Evolutionary conservation across 2,113 vertebrate genomes (phyloP).

Genomic region (Hippocampus guttulatus): DNA sequence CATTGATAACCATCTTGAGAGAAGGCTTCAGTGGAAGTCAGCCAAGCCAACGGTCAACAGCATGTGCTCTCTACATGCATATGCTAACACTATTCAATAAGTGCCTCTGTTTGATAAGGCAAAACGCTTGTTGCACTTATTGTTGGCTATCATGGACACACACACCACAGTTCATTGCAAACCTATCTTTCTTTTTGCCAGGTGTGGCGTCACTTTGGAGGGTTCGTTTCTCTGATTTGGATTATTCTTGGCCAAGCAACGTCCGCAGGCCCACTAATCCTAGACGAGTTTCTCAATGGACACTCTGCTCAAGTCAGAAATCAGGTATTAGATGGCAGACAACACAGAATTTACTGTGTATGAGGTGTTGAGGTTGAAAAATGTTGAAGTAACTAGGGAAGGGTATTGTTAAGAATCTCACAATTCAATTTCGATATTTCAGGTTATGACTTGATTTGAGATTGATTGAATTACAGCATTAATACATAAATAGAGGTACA

Average conservation of each 20-base stretch:
- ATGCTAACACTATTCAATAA: not conserved
- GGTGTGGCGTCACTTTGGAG: conserved; percentile 71
- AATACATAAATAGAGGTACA: too few relatives aligned
- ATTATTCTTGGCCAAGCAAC: conserved; percentile 67
- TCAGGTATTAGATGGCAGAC: conserved; percentile 64
- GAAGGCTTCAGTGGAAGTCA: conserved; percentile 14
- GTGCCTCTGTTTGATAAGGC: not conserved
- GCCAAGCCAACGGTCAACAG: conserved; percentile 16
- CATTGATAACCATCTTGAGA: conserved; percentile 39
- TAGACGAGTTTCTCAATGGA: conserved; percentile 73
- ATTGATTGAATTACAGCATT: too few relatives aligned
- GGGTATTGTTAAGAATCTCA: too few relatives aligned
- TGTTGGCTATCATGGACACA: not conserved
- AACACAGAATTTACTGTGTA: conserved; percentile 7
- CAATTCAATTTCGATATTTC: too few relatives aligned
- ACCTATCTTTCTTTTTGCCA: conserved; percentile 61
- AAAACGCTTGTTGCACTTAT: conserved; percentile 1
- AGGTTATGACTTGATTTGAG: too few relatives aligned
- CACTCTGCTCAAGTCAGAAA: conserved; percentile 70
- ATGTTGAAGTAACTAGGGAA: not conserved
- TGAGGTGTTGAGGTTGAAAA: not conserved
- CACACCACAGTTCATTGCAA: conserved; percentile 38
- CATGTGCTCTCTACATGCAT: conserved; percentile 10
- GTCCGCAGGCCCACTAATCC: conserved; percentile 64
- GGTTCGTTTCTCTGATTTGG: conserved; percentile 74